Evolutionary conservation across 2,113 vertebrate genomes (phyloP).

Genomic region (Cranoglanis bouderius): DNA sequence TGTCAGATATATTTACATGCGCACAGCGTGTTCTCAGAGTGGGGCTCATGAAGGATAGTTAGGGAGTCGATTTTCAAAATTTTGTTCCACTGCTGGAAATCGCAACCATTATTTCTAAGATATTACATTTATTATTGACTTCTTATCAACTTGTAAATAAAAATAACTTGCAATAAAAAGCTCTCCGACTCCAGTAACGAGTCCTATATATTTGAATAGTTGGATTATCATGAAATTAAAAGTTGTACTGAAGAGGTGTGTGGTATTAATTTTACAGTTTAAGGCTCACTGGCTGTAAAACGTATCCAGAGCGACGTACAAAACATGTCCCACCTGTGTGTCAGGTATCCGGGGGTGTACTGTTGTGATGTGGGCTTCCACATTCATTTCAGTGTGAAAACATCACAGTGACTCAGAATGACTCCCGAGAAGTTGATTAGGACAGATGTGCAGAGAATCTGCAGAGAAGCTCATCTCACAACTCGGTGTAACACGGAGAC

Average conservation of each 20-base stretch:
- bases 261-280: background rate
- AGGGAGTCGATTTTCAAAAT: background rate
- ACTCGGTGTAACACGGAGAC: too few relatives aligned
- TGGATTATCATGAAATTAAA: background rate
- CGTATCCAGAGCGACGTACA: background rate
- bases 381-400: background rate
- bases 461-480: background rate
- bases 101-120: background rate
- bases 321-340: background rate
- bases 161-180: background rate
- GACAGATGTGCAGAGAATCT: background rate
- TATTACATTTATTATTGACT: background rate
- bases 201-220: background rate
- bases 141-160: background rate
- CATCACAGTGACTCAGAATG: background rate
- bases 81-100: background rate
- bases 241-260: background rate
- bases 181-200: background rate
- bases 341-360: background rate
- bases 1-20: background rate
- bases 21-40: background rate
- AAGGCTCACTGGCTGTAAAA: background rate
- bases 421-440: background rate
- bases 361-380: background rate
- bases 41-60: background rate